Base-by-base conservation (phyloP, 2,888 invertebrate species). In the Lasius platythorax region DNA sequence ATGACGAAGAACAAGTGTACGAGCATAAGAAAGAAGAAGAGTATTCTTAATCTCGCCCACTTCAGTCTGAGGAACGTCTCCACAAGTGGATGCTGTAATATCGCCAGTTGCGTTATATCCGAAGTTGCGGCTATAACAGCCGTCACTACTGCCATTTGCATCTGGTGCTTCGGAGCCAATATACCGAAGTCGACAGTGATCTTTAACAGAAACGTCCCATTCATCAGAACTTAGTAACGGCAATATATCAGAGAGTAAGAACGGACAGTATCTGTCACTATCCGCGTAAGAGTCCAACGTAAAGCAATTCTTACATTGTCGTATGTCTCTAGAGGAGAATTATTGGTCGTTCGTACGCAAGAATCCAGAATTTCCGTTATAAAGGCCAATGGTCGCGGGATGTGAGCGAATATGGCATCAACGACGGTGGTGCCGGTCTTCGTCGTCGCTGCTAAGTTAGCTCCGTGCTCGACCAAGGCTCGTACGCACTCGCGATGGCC, bases 401-500 rank as follows among this genome's bases (percentile, higher is more conserved):
- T 91, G 81, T 94, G 92, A 18, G 94, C 90, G 72, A 95, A 95
- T 86, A 95, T 93, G 1, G 92, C 93, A 82, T 95, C 95, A 84
- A 95, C 91, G 56, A 94, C 95, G 43, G 94, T 94, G 28, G 94
- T 92, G 2, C 93, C 93, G 4, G 93, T 93, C 63, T 90, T 89
- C 9, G 94, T 93, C 75, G 88, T 83, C 28, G 94, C 93, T 3
- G 94, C 93, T 82, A 95, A 88, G 88, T 94, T 95, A 43, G 95
- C 95, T 18, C 95, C 95, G 58, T 93, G 90, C 30, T 95, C 94
- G 73, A 96, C 93, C 56, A 96, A 93, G 63, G 95, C 90, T 87
- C 95, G 94, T 56, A 96, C 93, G 88, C 96, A 96, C 70, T 95
- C 95, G 58, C 95, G 95, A 84, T 96, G 95, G 40, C 96, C 96